Evolutionary conservation across 2,113 vertebrate genomes (phyloP), one percentile per base, ranked within the genome.

Genomic region (Trachemys scripta): DNA sequence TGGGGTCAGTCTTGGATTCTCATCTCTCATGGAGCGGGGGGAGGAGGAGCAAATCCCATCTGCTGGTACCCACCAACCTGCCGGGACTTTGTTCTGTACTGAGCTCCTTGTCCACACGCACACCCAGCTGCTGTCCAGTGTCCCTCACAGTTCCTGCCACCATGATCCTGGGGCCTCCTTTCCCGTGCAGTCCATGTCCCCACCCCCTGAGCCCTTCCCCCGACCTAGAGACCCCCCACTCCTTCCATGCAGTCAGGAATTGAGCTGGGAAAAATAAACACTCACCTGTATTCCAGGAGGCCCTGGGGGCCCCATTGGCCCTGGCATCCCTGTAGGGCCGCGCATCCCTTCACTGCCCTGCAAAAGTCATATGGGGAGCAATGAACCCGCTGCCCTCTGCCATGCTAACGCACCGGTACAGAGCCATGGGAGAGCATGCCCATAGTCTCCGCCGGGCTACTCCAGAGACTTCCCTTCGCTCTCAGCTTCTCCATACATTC

Each of bases 321-420:
- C 99, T 22, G 98, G 96, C 93, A 98, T 93, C 69, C 99, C 99
- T 0, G 99, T 96, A 87, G 98, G 91, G 2, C 99, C 99, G 31
- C 98, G 98, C 72, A 97, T 17, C 51, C 99, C 99, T 95, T 99
- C 98, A 0, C 98, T 98, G 92, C 99, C 99, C 99, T 99, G 97
- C 42, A 90, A 91, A 95, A 83, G 85, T 38, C 85, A 3, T 57
- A 75, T 12, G 2, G 80, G 14, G 59, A 88, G 85, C 19, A 95
- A 1, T 0, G 83, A n/a, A 81, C 47, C 45, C 12, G 87, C n/a
- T 0, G 81, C 45, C 4, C 2, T 4, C 31, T 1, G 1, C 42
- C 8, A 56, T 80, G 27, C 29, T 8, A 1, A 10, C 24, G 35
- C n/a, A 17, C 49, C 42, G 22, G 54, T 6, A 0, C 50, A 22